Conservation (phyloP, 2,113 vertebrate species). For the Trogon surrucura region DNA sequence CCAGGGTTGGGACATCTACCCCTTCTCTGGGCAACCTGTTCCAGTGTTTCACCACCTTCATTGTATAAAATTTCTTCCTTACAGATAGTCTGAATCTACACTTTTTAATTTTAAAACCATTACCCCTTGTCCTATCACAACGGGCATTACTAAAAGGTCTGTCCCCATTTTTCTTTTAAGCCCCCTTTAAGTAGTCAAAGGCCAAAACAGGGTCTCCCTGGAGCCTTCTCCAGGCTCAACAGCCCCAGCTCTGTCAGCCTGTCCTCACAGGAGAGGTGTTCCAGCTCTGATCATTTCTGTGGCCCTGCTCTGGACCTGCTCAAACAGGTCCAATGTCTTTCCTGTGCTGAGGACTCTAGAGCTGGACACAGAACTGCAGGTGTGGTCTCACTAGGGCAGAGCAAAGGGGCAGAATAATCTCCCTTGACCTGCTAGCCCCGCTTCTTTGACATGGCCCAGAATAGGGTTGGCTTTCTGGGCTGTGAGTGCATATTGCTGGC, state of each 20-base stretch:
- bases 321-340: neutral
- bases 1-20: neutral
- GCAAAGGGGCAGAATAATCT: neutral
- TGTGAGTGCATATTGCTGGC: neutral
- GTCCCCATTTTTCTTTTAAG: neutral
- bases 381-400: neutral
- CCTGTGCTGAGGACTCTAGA: neutral
- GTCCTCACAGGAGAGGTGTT: neutral
- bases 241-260: neutral
- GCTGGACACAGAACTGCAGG: neutral
- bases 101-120: neutral
- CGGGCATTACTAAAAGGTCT: no score
- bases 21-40: neutral
- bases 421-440: neutral
- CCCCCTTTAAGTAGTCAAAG: neutral
- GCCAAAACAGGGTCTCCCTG: neutral
- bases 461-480: fast-evolving
- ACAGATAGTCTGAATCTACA: neutral
- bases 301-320: neutral
- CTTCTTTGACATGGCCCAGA: neutral
- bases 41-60: neutral
- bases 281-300: neutral
- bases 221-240: neutral
- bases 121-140: no score
- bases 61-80: neutral